Evolutionary conservation across 2,113 vertebrate species (phyloP).

Genomic region (Coregonus clupeaformis): DNA sequence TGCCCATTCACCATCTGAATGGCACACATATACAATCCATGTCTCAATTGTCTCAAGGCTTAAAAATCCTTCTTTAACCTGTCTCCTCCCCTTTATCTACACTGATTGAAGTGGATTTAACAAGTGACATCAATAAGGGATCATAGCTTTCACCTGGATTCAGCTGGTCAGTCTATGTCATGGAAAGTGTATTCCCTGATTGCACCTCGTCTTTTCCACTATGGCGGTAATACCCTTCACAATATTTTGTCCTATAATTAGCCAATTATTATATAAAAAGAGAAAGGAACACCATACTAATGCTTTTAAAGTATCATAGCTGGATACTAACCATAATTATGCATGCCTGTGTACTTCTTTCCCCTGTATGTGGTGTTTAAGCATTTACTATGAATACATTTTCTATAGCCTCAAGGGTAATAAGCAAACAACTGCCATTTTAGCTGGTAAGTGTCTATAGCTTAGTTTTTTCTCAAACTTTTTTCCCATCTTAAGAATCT

Average conservation of each 20-base stretch:
- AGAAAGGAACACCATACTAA: conserved; percentile 41
- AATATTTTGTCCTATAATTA: conserved; percentile 39
- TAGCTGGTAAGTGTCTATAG: conserved; percentile 10
- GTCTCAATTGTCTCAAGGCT: too few species aligned
- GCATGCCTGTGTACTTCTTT: conserved; percentile 23
- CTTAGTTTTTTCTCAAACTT: conserved; percentile 1
- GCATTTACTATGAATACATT: conserved; percentile 28
- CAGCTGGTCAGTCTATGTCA: too few species aligned
- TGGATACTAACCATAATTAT: conserved; percentile 20
- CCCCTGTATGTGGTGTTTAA: background rate
- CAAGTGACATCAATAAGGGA: too few species aligned
- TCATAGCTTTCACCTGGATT: too few species aligned
- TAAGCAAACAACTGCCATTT: background rate
- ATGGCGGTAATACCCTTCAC: conserved; percentile 27
- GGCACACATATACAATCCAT: too few species aligned
- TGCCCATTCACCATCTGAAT: too few species aligned
- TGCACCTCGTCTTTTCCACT: too few species aligned
- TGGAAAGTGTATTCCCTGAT: too few species aligned
- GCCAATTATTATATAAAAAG: conserved; percentile 51
- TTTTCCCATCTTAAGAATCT: background rate
- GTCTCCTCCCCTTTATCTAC: too few species aligned
- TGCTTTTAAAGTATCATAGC: conserved; percentile 26
- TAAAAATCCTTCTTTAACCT: too few species aligned
- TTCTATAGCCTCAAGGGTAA: conserved; percentile 27
- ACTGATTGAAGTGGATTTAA: too few species aligned